Conservation (phyloP, 2,113 vertebrate genomes). For the Mystacornis crossleyi region DNA sequence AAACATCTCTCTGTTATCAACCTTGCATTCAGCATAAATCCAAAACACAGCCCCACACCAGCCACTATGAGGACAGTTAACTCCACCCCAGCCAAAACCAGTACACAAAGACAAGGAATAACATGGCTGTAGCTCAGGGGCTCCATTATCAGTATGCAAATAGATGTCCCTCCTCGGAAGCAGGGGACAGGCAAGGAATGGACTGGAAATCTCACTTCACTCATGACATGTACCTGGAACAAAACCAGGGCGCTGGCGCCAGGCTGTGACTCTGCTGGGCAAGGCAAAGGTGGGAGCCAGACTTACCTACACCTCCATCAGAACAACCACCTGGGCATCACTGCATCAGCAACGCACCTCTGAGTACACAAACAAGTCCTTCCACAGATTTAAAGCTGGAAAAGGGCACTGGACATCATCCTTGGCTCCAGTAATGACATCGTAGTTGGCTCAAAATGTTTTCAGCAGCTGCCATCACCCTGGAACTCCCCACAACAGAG, state of each 20-base stretch:
- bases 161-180: not conserved
- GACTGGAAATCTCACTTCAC: not conserved
- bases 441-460: not conserved
- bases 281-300: not conserved
- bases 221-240: not conserved
- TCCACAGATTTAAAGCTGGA: not conserved
- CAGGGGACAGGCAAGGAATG: not conserved
- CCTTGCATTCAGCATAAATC: not conserved
- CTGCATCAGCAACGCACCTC: fast-evolving
- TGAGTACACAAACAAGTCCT: fast-evolving
- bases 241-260: not conserved
- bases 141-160: fast-evolving
- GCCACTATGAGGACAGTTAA: not conserved
- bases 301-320: not conserved
- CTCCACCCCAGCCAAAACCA: not conserved
- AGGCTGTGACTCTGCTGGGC: not conserved
- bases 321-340: not conserved
- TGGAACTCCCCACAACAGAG: not conserved
- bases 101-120: not conserved
- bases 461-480: not conserved
- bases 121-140: not conserved
- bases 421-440: not conserved
- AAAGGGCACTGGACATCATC: not conserved
- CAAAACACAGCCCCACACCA: not conserved
- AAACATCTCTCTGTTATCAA: not conserved